Percentiles rank a stretch among this genome's conserved stretches.
Conservation (phyloP, 2,113 vertebrate genomes). For the Podilymbus podiceps region DNA sequence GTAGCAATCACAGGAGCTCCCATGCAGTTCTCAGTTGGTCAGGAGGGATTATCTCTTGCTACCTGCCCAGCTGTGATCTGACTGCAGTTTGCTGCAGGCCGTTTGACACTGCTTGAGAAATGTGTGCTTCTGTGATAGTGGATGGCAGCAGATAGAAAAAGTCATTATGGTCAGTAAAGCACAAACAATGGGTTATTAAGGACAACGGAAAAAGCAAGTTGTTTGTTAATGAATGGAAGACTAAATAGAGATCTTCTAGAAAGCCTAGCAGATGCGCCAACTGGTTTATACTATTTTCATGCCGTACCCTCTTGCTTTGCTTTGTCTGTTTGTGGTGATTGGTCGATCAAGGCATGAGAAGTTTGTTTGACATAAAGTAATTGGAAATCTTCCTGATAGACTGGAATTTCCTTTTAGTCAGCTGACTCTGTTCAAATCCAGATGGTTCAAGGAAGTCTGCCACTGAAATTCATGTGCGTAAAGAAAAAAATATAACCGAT, state of each 20-base stretch:
- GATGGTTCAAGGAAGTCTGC: background rate
- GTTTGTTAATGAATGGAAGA: background rate
- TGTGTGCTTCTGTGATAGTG: background rate
- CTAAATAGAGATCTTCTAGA: background rate
- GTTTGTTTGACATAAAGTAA: background rate
- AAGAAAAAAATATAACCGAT: background rate
- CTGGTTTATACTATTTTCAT: background rate
- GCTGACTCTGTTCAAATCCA: background rate
- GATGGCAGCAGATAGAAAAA: background rate
- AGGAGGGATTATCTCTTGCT: background rate
- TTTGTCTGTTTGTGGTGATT: background rate
- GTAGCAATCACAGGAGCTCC: background rate
- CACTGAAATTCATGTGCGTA: background rate
- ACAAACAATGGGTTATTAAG: background rate
- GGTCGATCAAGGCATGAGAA: background rate
- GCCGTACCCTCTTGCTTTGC: background rate
- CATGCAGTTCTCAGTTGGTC: background rate
- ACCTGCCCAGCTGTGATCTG: background rate
- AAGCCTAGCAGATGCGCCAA: background rate
- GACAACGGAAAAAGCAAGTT: background rate
- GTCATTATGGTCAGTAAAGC: background rate
- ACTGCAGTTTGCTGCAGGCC: background rate
- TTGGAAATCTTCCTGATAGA: conserved; percentile 9
- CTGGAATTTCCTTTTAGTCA: conserved; percentile 19
- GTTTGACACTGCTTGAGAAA: background rate